Percentiles rank a stretch among this genome's conserved stretches.
phyloP scores from a whole-genome alignment of 2,888 invertebrate species.

The Dryococelus australis region DNA sequence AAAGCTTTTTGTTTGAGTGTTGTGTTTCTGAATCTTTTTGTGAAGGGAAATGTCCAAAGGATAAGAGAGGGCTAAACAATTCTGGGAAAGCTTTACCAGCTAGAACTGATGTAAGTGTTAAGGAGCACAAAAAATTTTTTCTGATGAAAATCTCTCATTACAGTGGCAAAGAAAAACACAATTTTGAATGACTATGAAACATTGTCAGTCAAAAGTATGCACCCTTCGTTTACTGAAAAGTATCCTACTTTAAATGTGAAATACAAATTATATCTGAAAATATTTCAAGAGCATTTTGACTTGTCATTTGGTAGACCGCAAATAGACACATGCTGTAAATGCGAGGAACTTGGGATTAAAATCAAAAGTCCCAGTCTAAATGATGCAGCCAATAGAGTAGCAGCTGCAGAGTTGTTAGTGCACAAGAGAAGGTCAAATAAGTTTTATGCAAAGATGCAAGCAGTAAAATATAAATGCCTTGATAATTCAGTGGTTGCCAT shows the following conservation, averaged over 20 bases:
- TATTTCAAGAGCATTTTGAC: not conserved
- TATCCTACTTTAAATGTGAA: not conserved
- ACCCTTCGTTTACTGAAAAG: not conserved
- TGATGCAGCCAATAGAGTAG: not conserved
- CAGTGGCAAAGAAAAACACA: too few relatives aligned
- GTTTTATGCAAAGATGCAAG: not conserved
- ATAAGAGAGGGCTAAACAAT: too few relatives aligned
- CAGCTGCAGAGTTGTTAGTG: not conserved
- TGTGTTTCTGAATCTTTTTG: too few relatives aligned
- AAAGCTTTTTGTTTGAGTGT: too few relatives aligned
- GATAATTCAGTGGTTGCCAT: not conserved
- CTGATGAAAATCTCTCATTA: too few relatives aligned
- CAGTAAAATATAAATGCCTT: not conserved
- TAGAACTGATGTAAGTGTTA: too few relatives aligned
- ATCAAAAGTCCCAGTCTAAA: constrained; percentile 6
- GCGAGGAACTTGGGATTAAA: not conserved
- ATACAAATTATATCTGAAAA: not conserved
- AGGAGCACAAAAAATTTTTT: too few relatives aligned
- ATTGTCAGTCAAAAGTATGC: too few relatives aligned
- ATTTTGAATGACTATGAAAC: not conserved
- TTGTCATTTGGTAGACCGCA: not conserved
- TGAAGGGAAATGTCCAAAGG: too few relatives aligned
- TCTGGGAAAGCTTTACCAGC: too few relatives aligned
- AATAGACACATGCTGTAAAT: not conserved
- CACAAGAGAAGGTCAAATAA: not conserved